Conservation (phyloP, 35 echinoderm and acorn worm species). For the Lytechinus pictus region DNA sequence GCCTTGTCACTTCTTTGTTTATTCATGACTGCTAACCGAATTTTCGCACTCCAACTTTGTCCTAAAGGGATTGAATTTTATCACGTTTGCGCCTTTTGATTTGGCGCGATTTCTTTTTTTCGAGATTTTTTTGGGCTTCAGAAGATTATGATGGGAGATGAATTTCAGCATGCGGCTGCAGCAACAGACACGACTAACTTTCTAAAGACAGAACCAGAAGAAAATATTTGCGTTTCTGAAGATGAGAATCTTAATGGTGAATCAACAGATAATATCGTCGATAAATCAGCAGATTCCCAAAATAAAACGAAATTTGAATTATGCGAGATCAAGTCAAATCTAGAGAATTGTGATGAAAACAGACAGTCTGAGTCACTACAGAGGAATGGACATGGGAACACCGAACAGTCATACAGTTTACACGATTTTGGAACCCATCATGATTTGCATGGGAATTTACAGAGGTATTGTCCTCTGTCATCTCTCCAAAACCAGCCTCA, state of each 20-base stretch:
- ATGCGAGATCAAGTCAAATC: conserved; percentile 15
- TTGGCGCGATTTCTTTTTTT: background rate
- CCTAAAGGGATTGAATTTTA: conserved; percentile 1
- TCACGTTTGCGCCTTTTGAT: background rate
- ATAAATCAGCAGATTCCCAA: background rate
- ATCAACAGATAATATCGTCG: background rate
- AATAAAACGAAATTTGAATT: background rate
- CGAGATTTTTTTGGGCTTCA: background rate
- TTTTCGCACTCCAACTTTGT: background rate
- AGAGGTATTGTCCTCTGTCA: background rate
- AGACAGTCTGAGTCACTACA: background rate
- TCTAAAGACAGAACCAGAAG: background rate
- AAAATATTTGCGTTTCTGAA: background rate
- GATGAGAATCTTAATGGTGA: background rate
- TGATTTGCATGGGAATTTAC: background rate
- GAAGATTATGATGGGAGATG: background rate
- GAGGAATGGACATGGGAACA: background rate
- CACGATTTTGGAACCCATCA: background rate
- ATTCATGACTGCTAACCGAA: background rate
- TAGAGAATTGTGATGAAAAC: background rate
- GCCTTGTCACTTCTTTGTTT: conserved; percentile 16
- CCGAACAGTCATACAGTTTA: background rate
- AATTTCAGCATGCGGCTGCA: background rate
- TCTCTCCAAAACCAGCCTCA: background rate
- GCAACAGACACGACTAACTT: background rate